These are phyloP conservation scores for Cavia aperea DNA, from an alignment of 2,113 vertebrate genomes.

Conservation along the genomic window DNA sequence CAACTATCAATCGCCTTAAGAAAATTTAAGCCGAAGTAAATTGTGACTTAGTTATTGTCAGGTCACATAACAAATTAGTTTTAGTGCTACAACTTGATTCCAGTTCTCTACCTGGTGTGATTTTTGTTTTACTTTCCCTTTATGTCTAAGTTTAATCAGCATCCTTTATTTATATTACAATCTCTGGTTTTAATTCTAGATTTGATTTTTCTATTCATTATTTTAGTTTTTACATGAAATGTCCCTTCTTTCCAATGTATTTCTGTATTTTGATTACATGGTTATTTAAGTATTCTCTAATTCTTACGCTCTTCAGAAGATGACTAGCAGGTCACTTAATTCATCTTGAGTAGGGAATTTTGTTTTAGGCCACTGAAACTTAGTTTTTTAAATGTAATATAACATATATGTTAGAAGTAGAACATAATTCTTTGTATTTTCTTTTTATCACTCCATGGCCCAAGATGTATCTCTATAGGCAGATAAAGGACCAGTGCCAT, in stretches of 20 bases:
- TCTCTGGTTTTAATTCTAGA: conserved; percentile 25
- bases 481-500: not conserved
- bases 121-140: conserved; percentile 25
- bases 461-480: not conserved
- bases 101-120: not conserved
- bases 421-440: not conserved
- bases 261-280: conserved; percentile 17
- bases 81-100: not conserved
- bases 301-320: not conserved
- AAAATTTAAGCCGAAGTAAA: not conserved
- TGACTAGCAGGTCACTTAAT: not conserved
- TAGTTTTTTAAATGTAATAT: not conserved
- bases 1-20: not conserved
- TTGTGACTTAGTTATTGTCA: conserved; percentile 2
- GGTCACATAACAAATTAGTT: not conserved
- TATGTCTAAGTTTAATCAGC: conserved; percentile 15
- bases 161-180: not conserved
- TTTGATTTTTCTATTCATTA: conserved; percentile 20
- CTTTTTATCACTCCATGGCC: not conserved
- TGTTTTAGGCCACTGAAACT: not conserved
- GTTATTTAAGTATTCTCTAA: not conserved
- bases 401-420: not conserved
- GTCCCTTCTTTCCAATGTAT: not conserved
- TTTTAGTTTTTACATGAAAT: not conserved
- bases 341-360: not conserved